Evolutionary conservation across 2,113 vertebrate genomes (phyloP).

Genomic region (Cochlearius cochlearius): DNA sequence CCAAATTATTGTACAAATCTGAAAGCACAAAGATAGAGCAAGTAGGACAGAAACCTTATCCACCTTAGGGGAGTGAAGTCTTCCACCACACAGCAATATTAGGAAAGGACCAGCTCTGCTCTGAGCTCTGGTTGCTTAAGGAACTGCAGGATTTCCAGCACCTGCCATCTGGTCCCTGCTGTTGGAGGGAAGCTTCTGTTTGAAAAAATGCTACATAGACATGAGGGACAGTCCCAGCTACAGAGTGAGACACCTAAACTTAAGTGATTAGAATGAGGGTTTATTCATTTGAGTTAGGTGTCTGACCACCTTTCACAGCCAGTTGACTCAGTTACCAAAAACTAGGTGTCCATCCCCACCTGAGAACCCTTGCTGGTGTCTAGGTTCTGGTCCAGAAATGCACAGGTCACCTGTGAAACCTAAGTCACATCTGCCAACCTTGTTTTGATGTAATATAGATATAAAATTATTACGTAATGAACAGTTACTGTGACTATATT

Average conservation of each 20-base stretch:
- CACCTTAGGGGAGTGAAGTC: fast-evolving
- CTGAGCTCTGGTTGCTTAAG: neutral
- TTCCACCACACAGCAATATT: neutral
- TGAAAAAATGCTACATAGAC: neutral
- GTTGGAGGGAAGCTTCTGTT: neutral
- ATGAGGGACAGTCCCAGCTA: neutral
- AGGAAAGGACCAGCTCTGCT: neutral
- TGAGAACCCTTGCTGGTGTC: neutral
- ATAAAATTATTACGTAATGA: neutral
- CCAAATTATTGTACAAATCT: neutral
- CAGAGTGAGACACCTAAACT: neutral
- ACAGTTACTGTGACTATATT: neutral
- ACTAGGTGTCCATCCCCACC: neutral
- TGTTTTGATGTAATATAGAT: neutral
- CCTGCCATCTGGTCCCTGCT: neutral
- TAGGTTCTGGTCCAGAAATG: neutral
- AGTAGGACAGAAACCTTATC: neutral
- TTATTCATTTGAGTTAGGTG: neutral
- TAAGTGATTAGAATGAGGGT: neutral
- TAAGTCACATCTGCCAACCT: neutral
- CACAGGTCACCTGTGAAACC: neutral
- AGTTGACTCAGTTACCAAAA: neutral
- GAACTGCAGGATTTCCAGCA: neutral
- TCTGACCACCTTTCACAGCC: neutral
- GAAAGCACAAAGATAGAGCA: neutral